Evolutionary conservation across 2,888 invertebrate species (phyloP).

Genomic region (Ornithoptera alexandrae): DNA sequence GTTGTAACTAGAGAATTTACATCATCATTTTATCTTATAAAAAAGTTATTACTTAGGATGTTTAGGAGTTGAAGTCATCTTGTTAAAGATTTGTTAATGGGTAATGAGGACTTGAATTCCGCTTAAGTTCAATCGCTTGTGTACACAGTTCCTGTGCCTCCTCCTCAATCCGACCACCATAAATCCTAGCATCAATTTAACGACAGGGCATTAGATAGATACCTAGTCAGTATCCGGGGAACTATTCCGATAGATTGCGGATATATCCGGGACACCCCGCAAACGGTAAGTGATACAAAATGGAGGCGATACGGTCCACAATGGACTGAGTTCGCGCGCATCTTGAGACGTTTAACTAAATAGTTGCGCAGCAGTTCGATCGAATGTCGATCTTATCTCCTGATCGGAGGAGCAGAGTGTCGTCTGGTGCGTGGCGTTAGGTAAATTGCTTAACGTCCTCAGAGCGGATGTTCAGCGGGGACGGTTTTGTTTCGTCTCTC

Average conservation of each 20-base stretch:
- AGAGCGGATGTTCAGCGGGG: conserved; percentile 58
- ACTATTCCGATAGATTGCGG: conserved; percentile 81
- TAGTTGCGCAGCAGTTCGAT: conserved; percentile 37
- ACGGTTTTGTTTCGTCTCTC: conserved; percentile 60
- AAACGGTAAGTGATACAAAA: conserved; percentile 27
- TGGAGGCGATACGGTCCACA: conserved; percentile 35
- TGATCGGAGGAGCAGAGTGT: conserved; percentile 43
- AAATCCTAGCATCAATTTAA: conserved; percentile 79
- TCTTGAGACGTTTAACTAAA: conserved; percentile 32
- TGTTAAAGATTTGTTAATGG: no score
- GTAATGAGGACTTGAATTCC: no score
- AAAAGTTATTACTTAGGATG: no score
- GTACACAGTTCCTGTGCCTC: conserved; percentile 25
- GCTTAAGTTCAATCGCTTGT: no score
- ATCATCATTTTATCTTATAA: no score
- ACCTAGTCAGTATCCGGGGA: conserved; percentile 74
- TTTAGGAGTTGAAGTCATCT: no score
- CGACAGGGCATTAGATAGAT: conserved; percentile 70
- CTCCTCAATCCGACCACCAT: conserved; percentile 72
- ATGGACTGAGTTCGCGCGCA: conserved; percentile 32
- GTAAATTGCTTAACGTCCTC: conserved; percentile 73
- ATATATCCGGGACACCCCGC: conserved; percentile 10
- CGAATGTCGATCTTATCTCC: conserved; percentile 62
- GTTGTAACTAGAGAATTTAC: no score
- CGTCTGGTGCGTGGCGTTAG: conserved; percentile 43